Evolutionary conservation across 2,888 invertebrate genomes (phyloP).

Genomic region (Heliconius sara): DNA sequence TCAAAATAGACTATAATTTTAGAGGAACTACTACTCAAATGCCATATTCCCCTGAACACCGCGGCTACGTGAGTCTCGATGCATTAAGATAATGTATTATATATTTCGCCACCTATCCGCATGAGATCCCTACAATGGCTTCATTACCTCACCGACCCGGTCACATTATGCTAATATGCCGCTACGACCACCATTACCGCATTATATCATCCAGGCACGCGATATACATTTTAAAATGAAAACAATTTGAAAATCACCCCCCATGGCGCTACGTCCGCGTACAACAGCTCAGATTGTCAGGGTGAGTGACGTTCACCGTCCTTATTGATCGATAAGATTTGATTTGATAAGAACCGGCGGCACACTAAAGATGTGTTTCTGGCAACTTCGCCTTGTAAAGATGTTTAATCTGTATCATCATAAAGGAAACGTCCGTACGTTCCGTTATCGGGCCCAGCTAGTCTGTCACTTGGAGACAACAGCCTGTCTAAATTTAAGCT

Average conservation of each 20-base stretch:
- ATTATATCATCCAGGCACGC: conserved; percentile 73
- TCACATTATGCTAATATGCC: conserved; percentile 68
- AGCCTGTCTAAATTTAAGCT: conserved; percentile 77
- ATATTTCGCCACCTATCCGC: conserved; percentile 70
- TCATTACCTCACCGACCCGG: conserved; percentile 63
- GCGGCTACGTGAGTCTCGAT: conserved; percentile 67
- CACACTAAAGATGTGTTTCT: conserved; percentile 78
- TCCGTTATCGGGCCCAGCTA: conserved; percentile 62
- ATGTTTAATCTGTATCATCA: conserved; percentile 74
- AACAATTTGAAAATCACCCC: conserved; percentile 75
- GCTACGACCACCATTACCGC: conserved; percentile 51
- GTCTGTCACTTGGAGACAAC: conserved; percentile 75
- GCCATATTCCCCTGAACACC: conserved; percentile 50
- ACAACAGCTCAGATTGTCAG: conserved; percentile 74
- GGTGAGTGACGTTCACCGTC: conserved; percentile 82
- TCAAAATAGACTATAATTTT: background rate
- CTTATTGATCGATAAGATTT: conserved; percentile 83
- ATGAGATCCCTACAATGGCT: conserved; percentile 63
- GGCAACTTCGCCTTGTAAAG: conserved; percentile 74
- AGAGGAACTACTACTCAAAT: conserved; percentile 11
- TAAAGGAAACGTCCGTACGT: conserved; percentile 60
- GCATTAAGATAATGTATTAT: conserved; percentile 72
- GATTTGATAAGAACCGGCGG: conserved; percentile 77
- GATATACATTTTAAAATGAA: conserved; percentile 60
- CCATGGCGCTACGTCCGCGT: conserved; percentile 73